Evolutionary conservation across 1,140 invertebrate species (phyloP).

Genomic region (Brachionus paranguensis): DNA sequence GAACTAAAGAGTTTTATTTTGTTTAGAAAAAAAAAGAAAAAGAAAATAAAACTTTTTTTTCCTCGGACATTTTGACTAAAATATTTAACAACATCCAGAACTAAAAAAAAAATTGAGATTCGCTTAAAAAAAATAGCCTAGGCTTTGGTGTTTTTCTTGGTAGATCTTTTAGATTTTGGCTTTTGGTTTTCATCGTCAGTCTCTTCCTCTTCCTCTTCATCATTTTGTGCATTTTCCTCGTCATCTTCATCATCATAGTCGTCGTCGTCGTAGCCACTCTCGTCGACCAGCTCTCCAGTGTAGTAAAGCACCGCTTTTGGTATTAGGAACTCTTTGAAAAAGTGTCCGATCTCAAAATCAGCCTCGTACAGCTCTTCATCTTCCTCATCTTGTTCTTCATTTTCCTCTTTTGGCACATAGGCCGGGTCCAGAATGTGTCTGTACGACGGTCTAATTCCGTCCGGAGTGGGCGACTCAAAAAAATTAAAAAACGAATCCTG

Average conservation of each 20-base stretch:
- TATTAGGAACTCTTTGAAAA: constrained; percentile 83
- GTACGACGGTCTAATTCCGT: constrained; percentile 21
- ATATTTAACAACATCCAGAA: constrained; percentile 15
- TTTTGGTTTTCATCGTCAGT: constrained; percentile 25
- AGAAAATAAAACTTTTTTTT: background rate
- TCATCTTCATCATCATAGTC: constrained; percentile 47
- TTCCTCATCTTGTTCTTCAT: constrained; percentile 47
- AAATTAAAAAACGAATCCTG: constrained; percentile 94
- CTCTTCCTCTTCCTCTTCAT: constrained; percentile 41
- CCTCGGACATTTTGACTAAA: background rate
- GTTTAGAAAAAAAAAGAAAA: background rate
- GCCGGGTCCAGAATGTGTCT: constrained; percentile 41
- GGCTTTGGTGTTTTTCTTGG: background rate
- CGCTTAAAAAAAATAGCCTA: background rate
- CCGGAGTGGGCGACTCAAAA: constrained; percentile 73
- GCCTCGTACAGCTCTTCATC: constrained; percentile 73
- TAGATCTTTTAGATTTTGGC: background rate
- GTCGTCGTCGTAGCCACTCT: constrained; percentile 45
- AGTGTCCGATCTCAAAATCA: constrained; percentile 97
- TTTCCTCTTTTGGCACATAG: constrained; percentile 48
- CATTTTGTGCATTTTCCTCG: constrained; percentile 39
- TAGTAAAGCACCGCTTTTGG: constrained; percentile 86
- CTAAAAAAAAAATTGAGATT: background rate
- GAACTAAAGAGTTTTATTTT: background rate
- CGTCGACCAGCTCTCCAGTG: constrained; percentile 62